Conservation (phyloP, 23 tunicate genomes). For the Phallusia fumigata region DNA sequence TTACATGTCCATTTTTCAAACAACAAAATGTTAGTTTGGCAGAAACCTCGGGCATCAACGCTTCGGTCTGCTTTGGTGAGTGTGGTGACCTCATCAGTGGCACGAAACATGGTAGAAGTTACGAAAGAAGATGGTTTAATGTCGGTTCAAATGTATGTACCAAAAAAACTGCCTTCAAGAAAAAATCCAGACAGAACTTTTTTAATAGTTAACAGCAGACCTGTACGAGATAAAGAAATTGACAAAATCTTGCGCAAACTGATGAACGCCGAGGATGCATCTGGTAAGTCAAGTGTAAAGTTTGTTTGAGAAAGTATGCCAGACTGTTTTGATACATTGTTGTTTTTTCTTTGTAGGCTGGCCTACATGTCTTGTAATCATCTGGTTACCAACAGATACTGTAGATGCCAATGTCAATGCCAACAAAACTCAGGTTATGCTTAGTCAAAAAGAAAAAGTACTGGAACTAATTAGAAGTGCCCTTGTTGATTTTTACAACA, state of each 20-base stretch:
- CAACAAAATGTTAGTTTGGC: slow-evolving; percentile 65
- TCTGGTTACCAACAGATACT: slow-evolving; percentile 18
- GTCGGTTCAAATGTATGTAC: slow-evolving; percentile 17
- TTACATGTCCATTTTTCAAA: slow-evolving; percentile 26
- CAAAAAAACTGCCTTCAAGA: slow-evolving; percentile 19
- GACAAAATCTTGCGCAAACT: slow-evolving; percentile 31
- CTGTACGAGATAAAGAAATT: slow-evolving; percentile 62
- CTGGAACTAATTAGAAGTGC: slow-evolving; percentile 15
- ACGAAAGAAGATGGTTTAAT: not conserved
- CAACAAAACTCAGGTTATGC: slow-evolving; percentile 48
- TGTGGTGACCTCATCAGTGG: slow-evolving; percentile 20
- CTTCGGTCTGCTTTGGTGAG: slow-evolving; percentile 32
- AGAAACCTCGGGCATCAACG: slow-evolving; percentile 20
- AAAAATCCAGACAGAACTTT: slow-evolving; percentile 48
- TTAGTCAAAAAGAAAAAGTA: slow-evolving; percentile 38
- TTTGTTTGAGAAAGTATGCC: no score
- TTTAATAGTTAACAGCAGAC: slow-evolving; percentile 62
- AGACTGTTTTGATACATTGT: no score
- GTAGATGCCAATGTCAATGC: slow-evolving; percentile 76
- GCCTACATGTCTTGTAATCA: slow-evolving; percentile 38
- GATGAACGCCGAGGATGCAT: not conserved
- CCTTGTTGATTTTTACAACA: not conserved
- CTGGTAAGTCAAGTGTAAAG: not conserved
- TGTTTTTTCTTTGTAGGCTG: slow-evolving; percentile 30
- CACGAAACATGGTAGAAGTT: slow-evolving; percentile 21